Evolutionary conservation across 2,888 invertebrate genomes (phyloP).

Genomic region (Cerastis rubricosa): DNA sequence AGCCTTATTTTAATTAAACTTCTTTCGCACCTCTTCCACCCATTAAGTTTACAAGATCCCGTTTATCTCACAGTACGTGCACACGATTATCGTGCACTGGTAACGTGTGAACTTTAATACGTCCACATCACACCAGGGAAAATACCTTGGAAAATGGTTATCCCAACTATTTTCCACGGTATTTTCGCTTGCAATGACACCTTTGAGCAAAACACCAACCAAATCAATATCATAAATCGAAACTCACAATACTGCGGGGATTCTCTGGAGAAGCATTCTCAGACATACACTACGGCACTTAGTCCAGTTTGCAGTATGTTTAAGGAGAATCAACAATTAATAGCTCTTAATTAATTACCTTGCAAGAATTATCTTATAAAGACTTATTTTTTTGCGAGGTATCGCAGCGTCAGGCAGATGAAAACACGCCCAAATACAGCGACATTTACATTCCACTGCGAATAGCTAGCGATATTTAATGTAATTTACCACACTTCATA

Average conservation of each 20-base stretch:
- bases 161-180: slow-evolving; percentile 25
- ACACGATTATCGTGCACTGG: slow-evolving; percentile 18
- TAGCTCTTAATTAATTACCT: slow-evolving; percentile 85
- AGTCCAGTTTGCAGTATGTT: slow-evolving; percentile 70
- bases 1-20: slow-evolving; percentile 49
- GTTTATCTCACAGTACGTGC: slow-evolving; percentile 44
- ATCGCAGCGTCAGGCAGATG: slow-evolving; percentile 61
- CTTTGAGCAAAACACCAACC: slow-evolving; percentile 35
- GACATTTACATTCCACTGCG: slow-evolving; percentile 69
- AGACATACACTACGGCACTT: slow-evolving; percentile 54
- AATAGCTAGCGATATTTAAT: slow-evolving; percentile 61
- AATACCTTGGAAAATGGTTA: no score
- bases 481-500: slow-evolving; percentile 63
- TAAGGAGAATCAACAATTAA: slow-evolving; percentile 82
- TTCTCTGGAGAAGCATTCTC: slow-evolving; percentile 57
- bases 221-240: slow-evolving; percentile 63
- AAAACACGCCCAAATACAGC: slow-evolving; percentile 72
- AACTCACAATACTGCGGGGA: slow-evolving; percentile 43
- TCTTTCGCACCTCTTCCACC: slow-evolving; percentile 44
- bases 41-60: slow-evolving; percentile 43
- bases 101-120: slow-evolving; percentile 47
- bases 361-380: slow-evolving; percentile 75
- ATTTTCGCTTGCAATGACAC: slow-evolving; percentile 30
- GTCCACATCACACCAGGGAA: slow-evolving; percentile 39
- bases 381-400: slow-evolving; percentile 74